Base-by-base conservation (phyloP, 2,113 vertebrate species). In the Misgurnus mizolepis region DNA sequence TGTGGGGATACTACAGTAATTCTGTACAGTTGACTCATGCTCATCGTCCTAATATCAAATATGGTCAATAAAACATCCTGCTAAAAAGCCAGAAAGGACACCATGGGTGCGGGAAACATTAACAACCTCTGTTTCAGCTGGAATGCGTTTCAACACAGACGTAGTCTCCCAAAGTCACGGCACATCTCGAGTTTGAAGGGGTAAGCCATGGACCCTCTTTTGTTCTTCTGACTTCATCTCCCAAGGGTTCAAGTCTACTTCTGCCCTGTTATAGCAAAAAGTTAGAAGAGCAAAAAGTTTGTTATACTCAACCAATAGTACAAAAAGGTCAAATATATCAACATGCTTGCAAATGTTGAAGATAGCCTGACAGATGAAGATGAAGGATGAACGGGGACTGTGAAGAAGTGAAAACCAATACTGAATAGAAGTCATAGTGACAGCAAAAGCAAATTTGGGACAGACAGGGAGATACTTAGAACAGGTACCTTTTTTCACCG, bases 181-280 rank as follows among this genome's bases (percentile, higher is more conserved):
- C 14, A 55, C 49, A 70, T 40, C 49, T 70, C 39, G 68, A 70
- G 8, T 55, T 14, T 69, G 18, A 68, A 68, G 27, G 67, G 43
- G 67, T 14, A 49, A 14, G 67, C 45, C 45, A 69, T 8, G 3
- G 67, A 49, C 67, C 67, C 49, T 15, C 18, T 34, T 10, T 47
- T 47, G 53, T 5, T 56, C 15, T 17, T 76, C 45, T 45, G 12
- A 11, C 3, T 49, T 78, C 12, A 27, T 74, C 27, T 22, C 27
- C 61, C 3, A 18, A 62, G 9, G 60, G 65, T 40, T 68, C 43
- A 11, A 27, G 17, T 67, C 40, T 75, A 84, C 18, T 78, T 65
- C 69, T 68, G 80, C 14, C 83, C 83, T 84, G 79, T 73, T 81
- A 0, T 17, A 50, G 64, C 7, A 40, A 5, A 49, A 49, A 73